Conservation (phyloP, 2,888 invertebrate genomes). For the Ophion costatus region DNA sequence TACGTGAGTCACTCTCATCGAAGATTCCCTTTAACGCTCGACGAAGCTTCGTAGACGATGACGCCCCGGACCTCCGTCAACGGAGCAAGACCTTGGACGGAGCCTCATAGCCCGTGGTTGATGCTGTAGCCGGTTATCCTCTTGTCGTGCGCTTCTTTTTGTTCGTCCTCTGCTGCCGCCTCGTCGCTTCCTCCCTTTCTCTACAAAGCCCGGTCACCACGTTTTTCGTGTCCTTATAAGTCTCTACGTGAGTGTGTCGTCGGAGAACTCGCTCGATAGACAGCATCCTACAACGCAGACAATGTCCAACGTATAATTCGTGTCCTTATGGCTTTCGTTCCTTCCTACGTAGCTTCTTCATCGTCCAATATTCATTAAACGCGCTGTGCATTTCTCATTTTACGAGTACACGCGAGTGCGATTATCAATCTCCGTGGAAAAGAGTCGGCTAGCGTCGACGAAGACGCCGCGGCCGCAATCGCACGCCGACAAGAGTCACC, state of each 20-base stretch:
- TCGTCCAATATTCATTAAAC: slow-evolving; percentile 19
- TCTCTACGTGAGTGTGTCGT: slow-evolving; percentile 68
- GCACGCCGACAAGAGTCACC: slow-evolving; percentile 38
- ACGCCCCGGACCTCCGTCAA: not conserved
- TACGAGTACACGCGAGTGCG: slow-evolving; percentile 44
- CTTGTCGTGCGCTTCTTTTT: too few species aligned
- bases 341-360: slow-evolving; percentile 44
- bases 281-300: slow-evolving; percentile 65
- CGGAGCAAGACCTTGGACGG: slow-evolving; percentile 17
- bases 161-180: not conserved
- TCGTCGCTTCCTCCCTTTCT: slow-evolving; percentile 21
- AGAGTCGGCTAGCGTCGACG: slow-evolving; percentile 2
- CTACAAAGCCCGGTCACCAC: slow-evolving; percentile 54
- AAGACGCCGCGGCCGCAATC: not conserved
- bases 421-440: slow-evolving; percentile 39
- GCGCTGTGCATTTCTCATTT: not conserved
- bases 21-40: too few species aligned
- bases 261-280: slow-evolving; percentile 20
- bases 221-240: slow-evolving; percentile 78
- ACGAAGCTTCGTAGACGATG: not conserved
- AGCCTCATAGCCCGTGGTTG: slow-evolving; percentile 40
- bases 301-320: slow-evolving; percentile 71
- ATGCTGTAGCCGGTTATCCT: slow-evolving; percentile 36
- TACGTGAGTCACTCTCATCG: too few species aligned
- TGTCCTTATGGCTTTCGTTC: slow-evolving; percentile 39